Evolutionary conservation across 2,797 vertebrate genomes (phyloP).

Genomic region (Pogonophryne albipinna): DNA sequence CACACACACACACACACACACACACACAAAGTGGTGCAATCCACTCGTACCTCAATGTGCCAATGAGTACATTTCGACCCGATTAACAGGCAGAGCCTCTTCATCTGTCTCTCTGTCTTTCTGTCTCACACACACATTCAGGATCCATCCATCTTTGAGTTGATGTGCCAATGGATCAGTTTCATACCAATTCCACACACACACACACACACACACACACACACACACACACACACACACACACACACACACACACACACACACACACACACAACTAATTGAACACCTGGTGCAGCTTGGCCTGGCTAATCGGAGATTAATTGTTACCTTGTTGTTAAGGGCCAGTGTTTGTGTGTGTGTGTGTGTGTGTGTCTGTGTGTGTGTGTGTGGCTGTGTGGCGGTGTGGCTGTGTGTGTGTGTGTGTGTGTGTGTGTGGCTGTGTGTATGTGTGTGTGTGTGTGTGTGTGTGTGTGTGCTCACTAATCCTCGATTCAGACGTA

Average conservation of each 20-base stretch:
- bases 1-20: neutral
- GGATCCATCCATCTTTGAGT: slow-evolving; percentile 21
- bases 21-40: slow-evolving; percentile 10
- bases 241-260: slow-evolving; percentile 18
- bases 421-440: neutral
- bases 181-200: slow-evolving; percentile 42
- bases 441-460: slow-evolving; percentile 17
- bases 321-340: slow-evolving; percentile 65
- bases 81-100: slow-evolving; percentile 52
- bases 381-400: slow-evolving; percentile 14
- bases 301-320: slow-evolving; percentile 71
- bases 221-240: slow-evolving; percentile 19
- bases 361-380: slow-evolving; percentile 6
- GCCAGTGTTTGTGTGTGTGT: slow-evolving; percentile 10
- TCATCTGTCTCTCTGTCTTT: slow-evolving; percentile 5
- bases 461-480: neutral
- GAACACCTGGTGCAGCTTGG: slow-evolving; percentile 73
- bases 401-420: neutral
- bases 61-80: slow-evolving; percentile 63
- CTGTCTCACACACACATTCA: neutral
- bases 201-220: slow-evolving; percentile 17
- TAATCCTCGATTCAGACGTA: slow-evolving; percentile 14
- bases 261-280: slow-evolving; percentile 44
- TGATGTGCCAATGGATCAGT: slow-evolving; percentile 60
- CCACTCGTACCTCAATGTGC: slow-evolving; percentile 27